Evolutionary conservation across 1,140 invertebrate species (phyloP).

Genomic region (Drosophila watanabei): DNA sequence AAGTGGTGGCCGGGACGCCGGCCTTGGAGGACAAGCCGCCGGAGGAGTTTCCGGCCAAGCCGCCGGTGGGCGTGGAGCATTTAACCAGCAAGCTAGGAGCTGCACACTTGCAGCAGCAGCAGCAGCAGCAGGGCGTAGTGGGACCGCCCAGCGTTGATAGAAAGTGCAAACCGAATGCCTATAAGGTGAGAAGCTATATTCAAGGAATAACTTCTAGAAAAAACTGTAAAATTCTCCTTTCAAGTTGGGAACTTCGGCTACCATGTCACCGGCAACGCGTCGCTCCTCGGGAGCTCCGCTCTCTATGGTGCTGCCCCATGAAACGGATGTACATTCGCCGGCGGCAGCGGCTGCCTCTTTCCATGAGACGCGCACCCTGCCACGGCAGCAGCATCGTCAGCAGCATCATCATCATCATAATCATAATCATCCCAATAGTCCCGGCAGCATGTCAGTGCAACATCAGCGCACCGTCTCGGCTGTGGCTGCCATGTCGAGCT

Average conservation of each 20-base stretch:
- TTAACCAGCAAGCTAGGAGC: conserved; percentile 61
- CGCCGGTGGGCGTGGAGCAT: conserved; percentile 64
- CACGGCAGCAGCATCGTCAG: conserved; percentile 71
- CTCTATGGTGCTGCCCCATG: conserved; percentile 73
- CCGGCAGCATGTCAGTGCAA: conserved; percentile 66
- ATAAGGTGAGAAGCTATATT: conserved; percentile 52
- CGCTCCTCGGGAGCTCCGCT: conserved; percentile 69
- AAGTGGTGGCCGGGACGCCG: conserved; percentile 56
- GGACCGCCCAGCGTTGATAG: conserved; percentile 77
- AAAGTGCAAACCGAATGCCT: conserved; percentile 80
- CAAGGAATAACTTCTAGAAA: neutral
- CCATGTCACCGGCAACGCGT: conserved; percentile 63
- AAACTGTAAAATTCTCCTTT: neutral
- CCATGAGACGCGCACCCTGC: conserved; percentile 80
- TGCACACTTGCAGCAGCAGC: conserved; percentile 76
- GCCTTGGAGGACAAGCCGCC: conserved; percentile 87
- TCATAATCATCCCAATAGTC: conserved; percentile 68
- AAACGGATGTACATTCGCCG: conserved; percentile 63
- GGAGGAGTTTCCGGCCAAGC: conserved; percentile 74
- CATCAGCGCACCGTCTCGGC: conserved; percentile 77
- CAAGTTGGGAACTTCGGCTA: conserved; percentile 60
- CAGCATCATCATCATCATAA: conserved; percentile 62
- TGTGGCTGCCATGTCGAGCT: conserved; percentile 60
- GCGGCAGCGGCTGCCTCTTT: conserved; percentile 47
- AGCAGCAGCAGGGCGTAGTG: conserved; percentile 60